phyloP scores from a whole-genome alignment of 2,888 invertebrate genomes.

The Lithophane leautieri region DNA sequence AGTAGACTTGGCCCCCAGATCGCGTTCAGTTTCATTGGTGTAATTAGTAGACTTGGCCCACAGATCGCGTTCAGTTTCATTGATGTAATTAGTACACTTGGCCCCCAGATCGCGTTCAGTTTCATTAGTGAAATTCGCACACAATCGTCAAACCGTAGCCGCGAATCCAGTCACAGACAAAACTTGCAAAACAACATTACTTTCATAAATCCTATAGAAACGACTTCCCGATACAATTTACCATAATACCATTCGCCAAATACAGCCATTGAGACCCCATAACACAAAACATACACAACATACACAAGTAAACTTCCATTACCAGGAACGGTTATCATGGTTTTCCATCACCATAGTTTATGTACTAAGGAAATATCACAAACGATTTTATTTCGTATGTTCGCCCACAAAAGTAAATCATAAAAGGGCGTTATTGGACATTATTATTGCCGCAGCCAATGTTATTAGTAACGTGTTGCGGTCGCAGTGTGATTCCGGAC shows the following conservation, averaged over 20 bases:
- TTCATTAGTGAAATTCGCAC: no score
- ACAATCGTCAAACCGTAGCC: no score
- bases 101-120: no score
- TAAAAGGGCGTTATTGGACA: slow-evolving; percentile 84
- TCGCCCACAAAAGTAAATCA: slow-evolving; percentile 84
- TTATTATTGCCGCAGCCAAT: slow-evolving; percentile 81
- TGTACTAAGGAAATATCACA: slow-evolving; percentile 69
- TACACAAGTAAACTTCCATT: slow-evolving; percentile 54
- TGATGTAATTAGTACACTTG: no score
- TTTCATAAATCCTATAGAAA: slow-evolving; percentile 23
- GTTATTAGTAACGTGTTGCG: slow-evolving; percentile 77
- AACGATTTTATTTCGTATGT: slow-evolving; percentile 81
- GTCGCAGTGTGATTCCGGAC: slow-evolving; percentile 48
- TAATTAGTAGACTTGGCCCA: no score
- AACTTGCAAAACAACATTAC: slow-evolving; percentile 1
- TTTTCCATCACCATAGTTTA: slow-evolving; percentile 65
- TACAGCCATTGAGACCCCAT: slow-evolving; percentile 32
- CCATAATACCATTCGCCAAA: slow-evolving; percentile 37
- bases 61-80: no score
- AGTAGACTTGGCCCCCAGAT: no score
- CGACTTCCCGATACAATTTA: slow-evolving; percentile 33
- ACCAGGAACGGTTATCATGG: slow-evolving; percentile 51
- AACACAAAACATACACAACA: slow-evolving; percentile 42
- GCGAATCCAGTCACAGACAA: no score
- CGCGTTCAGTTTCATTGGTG: no score